Percentiles rank a stretch among this genome's conserved stretches.
Conservation (phyloP, 2,888 invertebrate species). For the Dioctria rufipes region DNA sequence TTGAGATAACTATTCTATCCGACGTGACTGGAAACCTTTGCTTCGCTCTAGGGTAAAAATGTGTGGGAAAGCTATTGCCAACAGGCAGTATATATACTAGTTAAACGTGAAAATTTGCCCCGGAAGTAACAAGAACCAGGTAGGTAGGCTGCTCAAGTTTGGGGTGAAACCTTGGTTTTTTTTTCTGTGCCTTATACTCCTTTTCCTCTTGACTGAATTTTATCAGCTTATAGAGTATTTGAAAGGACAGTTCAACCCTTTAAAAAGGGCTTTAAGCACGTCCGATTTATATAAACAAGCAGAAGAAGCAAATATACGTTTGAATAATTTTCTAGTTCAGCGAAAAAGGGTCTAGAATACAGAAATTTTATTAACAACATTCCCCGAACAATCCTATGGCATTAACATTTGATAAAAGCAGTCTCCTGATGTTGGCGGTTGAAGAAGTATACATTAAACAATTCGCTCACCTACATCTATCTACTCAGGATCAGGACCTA, state of each 20-base stretch:
- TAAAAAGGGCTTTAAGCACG: constrained; percentile 12
- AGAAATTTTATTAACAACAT: constrained; percentile 3
- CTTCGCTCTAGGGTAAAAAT: neutral
- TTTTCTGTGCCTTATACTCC: neutral
- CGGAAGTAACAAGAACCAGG: constrained; percentile 28
- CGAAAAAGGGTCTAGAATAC: constrained; percentile 20
- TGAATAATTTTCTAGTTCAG: constrained; percentile 36
- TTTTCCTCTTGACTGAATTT: constrained; percentile 20
- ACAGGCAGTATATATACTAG: neutral
- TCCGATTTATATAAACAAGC: constrained; percentile 28
- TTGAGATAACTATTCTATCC: constrained; percentile 53
- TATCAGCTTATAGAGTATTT: constrained; percentile 7
- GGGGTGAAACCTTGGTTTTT: constrained; percentile 12
- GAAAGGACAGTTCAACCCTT: constrained; percentile 17
- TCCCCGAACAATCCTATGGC: constrained; percentile 7
- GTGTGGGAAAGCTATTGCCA: constrained; percentile 6
- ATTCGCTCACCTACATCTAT: neutral
- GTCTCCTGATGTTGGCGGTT: constrained; percentile 1
- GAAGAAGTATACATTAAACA: neutral
- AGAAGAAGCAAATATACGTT: constrained; percentile 11
- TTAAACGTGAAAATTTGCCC: constrained; percentile 18
- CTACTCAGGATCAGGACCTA: neutral
- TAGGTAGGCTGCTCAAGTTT: neutral
- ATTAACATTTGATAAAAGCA: constrained; percentile 15
- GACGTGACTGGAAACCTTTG: constrained; percentile 53